Evolutionary conservation across 2,113 vertebrate species (phyloP), one percentile per base, ranked within the genome.

Genomic region (Hippocampus mohnikei): DNA sequence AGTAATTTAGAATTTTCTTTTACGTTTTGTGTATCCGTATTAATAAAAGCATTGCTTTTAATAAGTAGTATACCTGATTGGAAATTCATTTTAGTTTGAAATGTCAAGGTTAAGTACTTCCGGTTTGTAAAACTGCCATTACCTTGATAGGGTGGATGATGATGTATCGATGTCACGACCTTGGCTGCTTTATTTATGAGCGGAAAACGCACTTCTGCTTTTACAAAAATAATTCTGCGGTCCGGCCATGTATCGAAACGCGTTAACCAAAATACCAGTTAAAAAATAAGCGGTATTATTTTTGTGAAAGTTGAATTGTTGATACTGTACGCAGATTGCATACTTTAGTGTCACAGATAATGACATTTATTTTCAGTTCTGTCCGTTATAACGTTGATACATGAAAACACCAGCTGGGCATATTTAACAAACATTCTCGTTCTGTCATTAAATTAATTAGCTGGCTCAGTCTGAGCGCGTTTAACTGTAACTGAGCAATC

Each of bases 131-230:
- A 44, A 1, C 0, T 40, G 23, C 0, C 0, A 33, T 0, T 12
- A 44, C 1, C 62, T 81, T 77, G 65, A 64, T 1, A 50, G 25
- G 23, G 7, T 66, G 23, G 1, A 41, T 63, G 23, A 40, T 63
- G 29, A 80, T 80, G 78, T 65, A 46, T 88, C 71, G 72, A 71
- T 85, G 78, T 84, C 84, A 73, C 74, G 90, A 87, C 90, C 89
- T 90, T 89, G 82, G 83, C 84, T 87, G 77, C 55, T 80, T 91
- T 88, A 91, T 92, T 91, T 67, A 91, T 90, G 91, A 91, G 81
- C 71, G 90, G 88, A 91, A 91, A 91, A 85, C 76, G 66, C 53
- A 29, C 37, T 66, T 62, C 7, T 16, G 7, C 41, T 5, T 27
- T 53, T 2, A n/a, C 9, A 53, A 53, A 53, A 42, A 2, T n/a